Evolutionary conservation across 2,113 vertebrate genomes (phyloP).

Genomic region (Rhineura floridana): DNA sequence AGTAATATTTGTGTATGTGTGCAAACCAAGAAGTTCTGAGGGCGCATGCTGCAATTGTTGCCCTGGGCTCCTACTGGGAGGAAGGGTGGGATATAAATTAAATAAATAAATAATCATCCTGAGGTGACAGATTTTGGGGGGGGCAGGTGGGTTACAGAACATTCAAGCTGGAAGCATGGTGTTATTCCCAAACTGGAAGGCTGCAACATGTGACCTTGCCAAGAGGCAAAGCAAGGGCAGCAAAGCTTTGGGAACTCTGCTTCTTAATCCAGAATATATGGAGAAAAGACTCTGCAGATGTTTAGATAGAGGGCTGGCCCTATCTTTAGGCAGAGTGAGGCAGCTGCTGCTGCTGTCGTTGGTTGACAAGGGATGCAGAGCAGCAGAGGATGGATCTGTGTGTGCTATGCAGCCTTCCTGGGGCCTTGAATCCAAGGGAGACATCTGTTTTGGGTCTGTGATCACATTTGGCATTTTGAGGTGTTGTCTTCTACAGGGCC

Average conservation of each 20-base stretch:
- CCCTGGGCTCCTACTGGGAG: too few relatives aligned
- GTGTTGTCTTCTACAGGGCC: background rate
- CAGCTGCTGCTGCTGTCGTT: too few relatives aligned
- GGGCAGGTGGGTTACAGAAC: background rate
- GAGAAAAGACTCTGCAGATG: background rate
- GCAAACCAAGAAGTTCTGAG: conserved; percentile 19
- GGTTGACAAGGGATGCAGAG: too few relatives aligned
- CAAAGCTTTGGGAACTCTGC: background rate
- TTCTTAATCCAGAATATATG: background rate
- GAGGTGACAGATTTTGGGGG: background rate
- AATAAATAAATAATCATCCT: too few relatives aligned
- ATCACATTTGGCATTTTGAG: too few relatives aligned
- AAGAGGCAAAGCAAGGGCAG: background rate
- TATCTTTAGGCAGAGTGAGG: too few relatives aligned
- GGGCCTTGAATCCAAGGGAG: too few relatives aligned
- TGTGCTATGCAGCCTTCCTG: too few relatives aligned
- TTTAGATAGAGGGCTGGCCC: too few relatives aligned
- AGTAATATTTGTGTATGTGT: conserved; percentile 49
- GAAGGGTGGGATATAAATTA: too few relatives aligned
- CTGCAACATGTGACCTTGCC: background rate
- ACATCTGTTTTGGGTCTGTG: too few relatives aligned
- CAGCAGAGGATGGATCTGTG: too few relatives aligned
- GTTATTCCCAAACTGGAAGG: background rate
- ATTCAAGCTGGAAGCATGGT: background rate
- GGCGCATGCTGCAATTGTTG: conserved; percentile 23